Evolutionary conservation across 1,140 invertebrate species (phyloP), one percentile per base, ranked within the genome.

Genomic region (Copidosoma floridanum): DNA sequence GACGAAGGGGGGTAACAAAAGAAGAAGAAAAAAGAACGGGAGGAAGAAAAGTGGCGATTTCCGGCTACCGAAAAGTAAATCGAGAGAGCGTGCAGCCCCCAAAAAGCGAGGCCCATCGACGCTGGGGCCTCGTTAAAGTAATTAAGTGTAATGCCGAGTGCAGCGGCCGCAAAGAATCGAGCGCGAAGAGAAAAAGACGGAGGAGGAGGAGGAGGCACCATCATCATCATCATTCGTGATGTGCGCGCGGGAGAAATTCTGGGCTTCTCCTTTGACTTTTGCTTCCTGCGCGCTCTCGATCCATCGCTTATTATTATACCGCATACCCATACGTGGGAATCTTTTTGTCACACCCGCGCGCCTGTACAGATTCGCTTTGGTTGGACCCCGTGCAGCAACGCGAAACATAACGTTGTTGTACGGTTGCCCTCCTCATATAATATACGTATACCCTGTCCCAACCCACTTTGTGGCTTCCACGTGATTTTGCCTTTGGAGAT

Each of bases 71-170:
- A 56, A 62, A 62, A 56, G 32, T 27, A n/a, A 54, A 29, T 16
- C 3, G 50, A 23, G 35, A 24, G 24, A 26, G 54, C 43, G 21
- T 24, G 21, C n/a, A n/a, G n/a, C n/a, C n/a, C n/a, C n/a, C n/a
- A n/a, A n/a, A n/a, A n/a, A n/a, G n/a, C 43, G 43, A 40, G 21
- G 2, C 37, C 6, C 29, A 50, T 41, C 32, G 35, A 41, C 53
- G 18, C 29, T 57, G 53, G 60, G 52, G 60, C 60, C 60, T 62
- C 54, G 60, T 62, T 62, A 62, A 62, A 57, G 60, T 52, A 62
- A 62, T 57, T 56, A 62, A 56, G 53, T 40, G 53, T 40, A 43
- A 56, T 51, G 53, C 47, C 27, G 24, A 14, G 5, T 4, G 21
- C 8, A 20, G 21, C 38, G 29, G 6, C 12, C 29, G 29, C 29